Evolutionary conservation across 2,113 vertebrate genomes (phyloP), one percentile per base, ranked within the genome.

Genomic region (Heteronetta atricapilla): DNA sequence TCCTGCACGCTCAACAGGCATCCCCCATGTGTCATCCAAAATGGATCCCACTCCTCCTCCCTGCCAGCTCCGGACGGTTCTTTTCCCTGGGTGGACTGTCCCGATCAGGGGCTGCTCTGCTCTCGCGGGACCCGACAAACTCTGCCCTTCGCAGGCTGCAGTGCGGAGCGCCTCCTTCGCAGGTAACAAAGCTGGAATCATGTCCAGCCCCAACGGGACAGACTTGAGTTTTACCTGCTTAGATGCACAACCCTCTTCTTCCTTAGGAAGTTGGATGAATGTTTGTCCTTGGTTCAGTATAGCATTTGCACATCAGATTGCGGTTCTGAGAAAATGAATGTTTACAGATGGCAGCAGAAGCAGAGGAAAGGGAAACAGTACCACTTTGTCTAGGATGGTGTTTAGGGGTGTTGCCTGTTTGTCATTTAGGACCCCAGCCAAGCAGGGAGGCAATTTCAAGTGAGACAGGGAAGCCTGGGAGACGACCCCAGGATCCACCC

Each of bases 91-190:
- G 28, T 23, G 36, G 29, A 46, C 58, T 52, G 50, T 25, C 50
- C 59, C 46, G 38, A 31, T 11, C 74, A 33, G 0, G 1, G 63
- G 26, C 26, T 72, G 26, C 23, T 36, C 52, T 86, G 50, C 59
- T 55, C 0, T 0, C 58, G 34, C 84, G 44, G 62, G 48, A 75
- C 0, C 44, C 63, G 23, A 23, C 1, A 34, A n/a, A 23, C 19
- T 28, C 56, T 59, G 25, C 58, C 19, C 36, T 83, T 86, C n/a
- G 38, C 36, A 79, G 26, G 33, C 70, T 38, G 44, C 4, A 29
- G 31, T 0, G 9, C 4, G 20, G 75, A 82, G 17, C 26, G 66
- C 60, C 63, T 40, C 25, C 36, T 40, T 60, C 40, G 36, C 1
- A 1, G 33, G 36, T 58, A 23, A 73, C 29, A 56, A 53, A 82